Base-by-base conservation (phyloP, 2,797 vertebrate genomes). In the Takifugu rubripes region DNA sequence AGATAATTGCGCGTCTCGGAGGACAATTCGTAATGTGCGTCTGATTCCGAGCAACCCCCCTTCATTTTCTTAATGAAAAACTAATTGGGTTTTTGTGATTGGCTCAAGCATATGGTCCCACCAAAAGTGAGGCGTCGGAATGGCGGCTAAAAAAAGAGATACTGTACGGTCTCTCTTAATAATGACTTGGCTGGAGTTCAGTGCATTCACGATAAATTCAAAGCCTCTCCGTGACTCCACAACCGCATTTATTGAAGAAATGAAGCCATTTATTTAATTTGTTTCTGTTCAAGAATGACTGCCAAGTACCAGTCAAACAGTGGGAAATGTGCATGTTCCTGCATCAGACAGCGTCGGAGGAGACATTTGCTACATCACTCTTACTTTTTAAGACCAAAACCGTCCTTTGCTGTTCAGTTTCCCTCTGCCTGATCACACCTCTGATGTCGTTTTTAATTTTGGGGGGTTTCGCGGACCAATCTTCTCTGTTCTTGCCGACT, bases 61-160 rank as follows among this genome's bases (percentile, higher is more conserved):
- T 7, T 89, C 84, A 83, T 88, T 88, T 87, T 88, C 84, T 78
- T 87, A 88, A 89, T 88, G 83, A 89, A 80, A 78, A 68, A 81
- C 84, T 88, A 87, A 90, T 88, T 88, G 84, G 77, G 81, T 79
- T 85, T 86, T 82, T 83, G 82, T 64, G 73, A 76, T 75, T 79
- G 82, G 78, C 67, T 74, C 54, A 81, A 86, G 79, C 84, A 86
- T 86, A 84, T 85, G 86, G 85, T 69, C 43, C 62, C 51, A 73
- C 69, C 68, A 72, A 71, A 61, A 70, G 64, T 61, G 54, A 60
- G 52, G 58, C 43, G 31, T 60, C 61, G 57, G 68, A 62, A 26
- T 75, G 63, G 81, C 67, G 59, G 66, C 60, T 70, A 71, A 66
- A 75, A 54, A 77, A 54, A 77, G 72, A 75, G 61, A 73, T 61